Evolutionary conservation across 2,797 vertebrate genomes (phyloP), one percentile per base, ranked within the genome.

Genomic region (Protosalanx chinensis): DNA sequence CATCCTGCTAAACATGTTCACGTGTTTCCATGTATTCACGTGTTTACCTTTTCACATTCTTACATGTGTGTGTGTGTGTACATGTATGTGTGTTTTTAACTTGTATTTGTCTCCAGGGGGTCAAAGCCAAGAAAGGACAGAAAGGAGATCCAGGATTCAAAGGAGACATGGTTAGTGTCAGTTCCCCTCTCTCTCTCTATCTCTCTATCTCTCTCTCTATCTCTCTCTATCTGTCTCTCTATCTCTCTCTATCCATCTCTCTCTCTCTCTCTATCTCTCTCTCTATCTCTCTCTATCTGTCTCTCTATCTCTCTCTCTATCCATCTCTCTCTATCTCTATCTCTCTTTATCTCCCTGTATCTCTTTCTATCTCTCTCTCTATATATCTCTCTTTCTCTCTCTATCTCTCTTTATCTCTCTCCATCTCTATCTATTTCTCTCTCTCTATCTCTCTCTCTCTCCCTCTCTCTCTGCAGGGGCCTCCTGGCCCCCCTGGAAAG

Each of bases 91-190:
- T 29, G 5, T 41, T 2, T 41, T 12, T 41, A 41, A 41, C 10
- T 7, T 41, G 8, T 41, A 41, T 41, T 41, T 41, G 10, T 41
- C 37, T 41, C 37, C 71, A 93, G 92, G 90, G 91, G 12, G 3
- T 69, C 8, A 93, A 92, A 87, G 82, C 89, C 15, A 75, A 61
- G 3, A 66, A n/a, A 15, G 91, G 91, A 41, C 77, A 80, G 33
- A 93, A 82, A 70, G 92, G 92, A 20, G 77, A 79, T 62, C 7
- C 0, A 0, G 92, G 92, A n/a, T 83, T 88, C 4, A 88, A 64
- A 0, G 92, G 92, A 77, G 91, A 91, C 70, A 63, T 65, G 68
- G 93, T 93, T 58, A 85, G 90, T 80, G 67, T 27, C 46, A n/a
- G 32, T 68, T 70, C 35, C 35, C 35, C 35, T 35, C 6, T 1